Evolutionary conservation across 2,113 vertebrate species (phyloP).

Genomic region (Hyla sarda): DNA sequence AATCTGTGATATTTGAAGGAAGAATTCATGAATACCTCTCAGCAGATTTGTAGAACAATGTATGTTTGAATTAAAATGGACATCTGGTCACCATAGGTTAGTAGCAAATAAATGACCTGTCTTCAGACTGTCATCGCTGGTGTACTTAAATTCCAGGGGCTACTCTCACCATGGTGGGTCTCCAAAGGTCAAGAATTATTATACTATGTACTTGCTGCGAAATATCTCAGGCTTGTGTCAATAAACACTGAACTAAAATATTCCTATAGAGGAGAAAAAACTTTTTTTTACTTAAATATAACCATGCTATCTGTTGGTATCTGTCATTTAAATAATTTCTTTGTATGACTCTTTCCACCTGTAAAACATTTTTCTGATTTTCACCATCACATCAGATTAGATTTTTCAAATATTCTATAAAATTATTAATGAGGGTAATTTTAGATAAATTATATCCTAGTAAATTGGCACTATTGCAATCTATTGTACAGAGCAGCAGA

Average conservation of each 20-base stretch:
- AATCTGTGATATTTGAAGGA: not conserved
- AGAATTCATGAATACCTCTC: not conserved
- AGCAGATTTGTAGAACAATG: not conserved
- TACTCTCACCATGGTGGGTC: conserved; percentile 39
- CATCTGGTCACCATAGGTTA: conserved; percentile 53
- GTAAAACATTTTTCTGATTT: too few species aligned
- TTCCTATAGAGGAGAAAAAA: not conserved
- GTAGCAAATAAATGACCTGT: conserved; percentile 53
- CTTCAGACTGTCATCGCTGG: conserved; percentile 47
- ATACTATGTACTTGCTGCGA: conserved; percentile 51
- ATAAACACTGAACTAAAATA: conserved; percentile 43
- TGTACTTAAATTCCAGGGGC: conserved; percentile 47
- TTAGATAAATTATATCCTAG: too few species aligned
- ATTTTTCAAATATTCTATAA: not conserved
- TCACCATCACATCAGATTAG: too few species aligned
- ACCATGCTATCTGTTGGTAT: conserved; percentile 2
- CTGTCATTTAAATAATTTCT: conserved; percentile 37
- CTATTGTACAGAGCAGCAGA: too few species aligned
- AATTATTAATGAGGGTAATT: too few species aligned
- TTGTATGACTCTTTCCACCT: not conserved
- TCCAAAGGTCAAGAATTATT: conserved; percentile 45
- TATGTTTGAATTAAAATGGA: conserved; percentile 24
- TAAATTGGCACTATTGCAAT: too few species aligned
- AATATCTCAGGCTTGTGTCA: conserved; percentile 49
- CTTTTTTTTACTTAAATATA: conserved; percentile 48